Base-by-base conservation (phyloP, 2,797 vertebrate species). In the Tragopan temminckii region DNA sequence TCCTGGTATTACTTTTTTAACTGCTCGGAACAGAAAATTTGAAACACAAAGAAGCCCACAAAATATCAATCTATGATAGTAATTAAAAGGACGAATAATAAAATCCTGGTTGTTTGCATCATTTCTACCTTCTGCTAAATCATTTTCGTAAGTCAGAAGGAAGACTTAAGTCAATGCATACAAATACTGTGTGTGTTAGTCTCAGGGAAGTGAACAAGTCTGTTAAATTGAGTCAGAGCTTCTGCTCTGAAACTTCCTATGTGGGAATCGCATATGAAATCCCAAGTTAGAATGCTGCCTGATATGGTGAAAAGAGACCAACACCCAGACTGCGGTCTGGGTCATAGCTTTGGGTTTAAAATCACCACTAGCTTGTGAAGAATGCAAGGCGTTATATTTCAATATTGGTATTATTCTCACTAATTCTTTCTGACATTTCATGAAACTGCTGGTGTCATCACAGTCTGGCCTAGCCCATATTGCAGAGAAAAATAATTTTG, bases 51-150 rank as follows among this genome's bases (percentile, higher is more conserved):
- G 57, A 77, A 79, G 52, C 17, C 18, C n/a, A 40, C 12, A 58
- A 82, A 77, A 57, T 43, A 48, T 4, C 29, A 50, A 7, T 31
- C 46, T 70, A 5, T 53, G 20, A 40, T 36, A 59, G 42, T 52
- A 91, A 83, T 63, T 75, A 53, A 75, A 72, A 19, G 20, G 25
- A 62, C 46, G 17, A 77, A 74, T 69, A 42, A 71, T 59, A 93
- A 80, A 93, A 78, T 63, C 15, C 29, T 13, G 20, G 4, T 23
- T 79, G 48, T 76, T 80, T 78, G 23, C 16, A 78, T 19, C 35
- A 68, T 79, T 72, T 95, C 57, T 85, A 15, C 80, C 31, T 95
- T 89, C 90, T 81, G 88, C 53, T 71, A 63, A 72, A 21, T 82
- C 95, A 63, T 80, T 96, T 63, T 80, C 42, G 45, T 67, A 38